These are phyloP conservation scores for Tetropium fuscum DNA, from an alignment of 2,888 invertebrate genomes.

Conservation along the genomic window DNA sequence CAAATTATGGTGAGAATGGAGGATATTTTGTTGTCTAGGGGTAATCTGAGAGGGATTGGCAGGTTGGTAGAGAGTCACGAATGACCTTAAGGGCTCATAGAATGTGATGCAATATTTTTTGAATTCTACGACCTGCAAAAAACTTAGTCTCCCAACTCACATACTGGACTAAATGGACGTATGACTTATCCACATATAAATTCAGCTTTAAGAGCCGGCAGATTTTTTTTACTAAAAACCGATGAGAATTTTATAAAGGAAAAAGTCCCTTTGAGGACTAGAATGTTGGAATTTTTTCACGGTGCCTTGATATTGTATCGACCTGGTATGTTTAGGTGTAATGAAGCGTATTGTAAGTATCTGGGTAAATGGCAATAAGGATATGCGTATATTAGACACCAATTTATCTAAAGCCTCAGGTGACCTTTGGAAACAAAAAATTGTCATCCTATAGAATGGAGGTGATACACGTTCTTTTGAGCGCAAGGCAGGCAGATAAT, in stretches of 20 bases:
- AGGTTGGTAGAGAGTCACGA: too few species aligned
- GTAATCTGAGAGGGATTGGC: too few species aligned
- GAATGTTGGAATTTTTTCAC: conserved; percentile 2
- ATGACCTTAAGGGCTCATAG: too few species aligned
- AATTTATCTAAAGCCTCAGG: neutral
- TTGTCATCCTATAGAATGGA: neutral
- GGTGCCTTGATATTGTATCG: conserved; percentile 23
- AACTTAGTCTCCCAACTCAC: too few species aligned
- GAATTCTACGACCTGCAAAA: too few species aligned
- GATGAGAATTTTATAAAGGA: conserved; percentile 4
- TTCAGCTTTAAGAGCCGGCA: neutral
- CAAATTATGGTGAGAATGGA: too few species aligned
- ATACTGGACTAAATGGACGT: conserved; percentile 6
- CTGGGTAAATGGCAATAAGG: conserved; percentile 39
- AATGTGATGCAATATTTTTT: too few species aligned
- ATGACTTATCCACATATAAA: neutral
- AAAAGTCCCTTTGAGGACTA: neutral
- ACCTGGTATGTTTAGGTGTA: conserved; percentile 27
- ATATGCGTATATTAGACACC: conserved; percentile 14
- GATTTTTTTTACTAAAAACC: neutral
- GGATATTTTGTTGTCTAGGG: too few species aligned
- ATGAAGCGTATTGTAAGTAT: conserved; percentile 29
- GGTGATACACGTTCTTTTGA: too few species aligned
- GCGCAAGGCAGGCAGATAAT: too few species aligned
- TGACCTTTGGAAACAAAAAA: neutral